Percentiles rank a stretch among this genome's conserved stretches.
These are phyloP conservation scores for Mormoops blainvillei DNA, from an alignment of 2,113 vertebrate genomes.

Conservation along the genomic window DNA sequence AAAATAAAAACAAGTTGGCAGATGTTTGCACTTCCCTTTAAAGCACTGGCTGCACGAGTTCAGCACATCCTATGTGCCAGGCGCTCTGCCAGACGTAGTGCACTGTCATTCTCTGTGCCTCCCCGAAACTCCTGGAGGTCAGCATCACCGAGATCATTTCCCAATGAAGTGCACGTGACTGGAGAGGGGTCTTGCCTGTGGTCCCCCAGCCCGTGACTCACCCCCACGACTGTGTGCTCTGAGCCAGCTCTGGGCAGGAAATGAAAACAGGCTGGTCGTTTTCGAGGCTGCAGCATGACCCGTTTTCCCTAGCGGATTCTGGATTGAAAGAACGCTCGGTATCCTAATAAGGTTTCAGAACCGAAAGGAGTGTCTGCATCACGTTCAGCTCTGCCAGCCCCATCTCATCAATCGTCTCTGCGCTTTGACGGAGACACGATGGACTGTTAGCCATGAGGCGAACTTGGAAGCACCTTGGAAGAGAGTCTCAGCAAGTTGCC, in stretches of 20 bases:
- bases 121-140: background rate
- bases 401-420: background rate
- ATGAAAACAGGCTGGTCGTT: background rate
- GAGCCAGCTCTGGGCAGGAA: slow-evolving; percentile 25
- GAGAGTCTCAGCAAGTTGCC: background rate
- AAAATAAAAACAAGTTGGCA: slow-evolving; percentile 56
- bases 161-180: background rate
- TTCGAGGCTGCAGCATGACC: background rate
- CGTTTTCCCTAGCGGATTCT: background rate
- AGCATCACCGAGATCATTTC: background rate
- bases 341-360: slow-evolving; percentile 56
- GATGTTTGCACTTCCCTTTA: slow-evolving; percentile 21
- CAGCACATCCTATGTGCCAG: background rate
- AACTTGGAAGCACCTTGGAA: background rate
- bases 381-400: background rate
- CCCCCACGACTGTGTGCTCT: background rate
- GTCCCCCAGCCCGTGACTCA: background rate
- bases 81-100: background rate
- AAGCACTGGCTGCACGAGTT: background rate
- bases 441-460: background rate
- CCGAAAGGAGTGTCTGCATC: background rate
- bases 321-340: background rate
- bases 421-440: background rate
- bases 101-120: background rate
- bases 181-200: background rate